A percentile compares a stretch with the other conserved stretches of the same genome.
Conservation (phyloP, 2,113 vertebrate species). For the Chlorocebus sabaeus region DNA sequence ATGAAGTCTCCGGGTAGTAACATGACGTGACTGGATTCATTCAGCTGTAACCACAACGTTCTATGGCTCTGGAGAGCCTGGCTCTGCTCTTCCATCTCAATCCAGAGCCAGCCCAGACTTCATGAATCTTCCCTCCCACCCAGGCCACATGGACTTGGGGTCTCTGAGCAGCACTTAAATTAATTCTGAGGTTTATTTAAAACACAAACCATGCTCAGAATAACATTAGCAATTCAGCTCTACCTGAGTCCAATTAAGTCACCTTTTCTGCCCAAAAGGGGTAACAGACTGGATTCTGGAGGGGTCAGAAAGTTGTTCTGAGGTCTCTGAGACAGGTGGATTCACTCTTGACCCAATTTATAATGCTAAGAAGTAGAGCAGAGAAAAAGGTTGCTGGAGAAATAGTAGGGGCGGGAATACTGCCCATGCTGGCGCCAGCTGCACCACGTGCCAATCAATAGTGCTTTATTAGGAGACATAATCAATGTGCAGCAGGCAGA, state of each 20-base stretch:
- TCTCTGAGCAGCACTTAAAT: constrained; percentile 44
- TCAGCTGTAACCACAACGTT: background rate
- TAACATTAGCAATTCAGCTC: background rate
- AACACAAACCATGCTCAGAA: constrained; percentile 46
- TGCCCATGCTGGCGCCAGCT: constrained; percentile 81
- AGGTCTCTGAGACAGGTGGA: background rate
- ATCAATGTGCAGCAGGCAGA: constrained; percentile 91
- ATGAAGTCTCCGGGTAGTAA: background rate
- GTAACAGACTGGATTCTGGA: background rate
- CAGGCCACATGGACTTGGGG: constrained; percentile 43
- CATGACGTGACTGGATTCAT: background rate
- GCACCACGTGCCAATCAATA: constrained; percentile 91
- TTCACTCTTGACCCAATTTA: constrained; percentile 84
- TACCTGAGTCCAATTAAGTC: constrained; percentile 39
- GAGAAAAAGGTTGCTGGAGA: constrained; percentile 89
- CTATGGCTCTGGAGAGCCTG: accelerated
- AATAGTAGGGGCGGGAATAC: constrained; percentile 87
- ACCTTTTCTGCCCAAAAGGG: background rate
- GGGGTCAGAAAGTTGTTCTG: constrained; percentile 54
- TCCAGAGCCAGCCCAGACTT: background rate
- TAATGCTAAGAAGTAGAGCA: constrained; percentile 84
- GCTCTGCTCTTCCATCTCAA: background rate
- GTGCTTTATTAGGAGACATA: constrained; percentile 89
- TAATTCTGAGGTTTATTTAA: constrained; percentile 66
- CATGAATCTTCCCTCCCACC: background rate